These are phyloP conservation scores for Hydractinia symbiolongicarpus DNA, from an alignment of 30 jellyfish, hydroid and myxozoan species.

Conservation along the genomic window DNA sequence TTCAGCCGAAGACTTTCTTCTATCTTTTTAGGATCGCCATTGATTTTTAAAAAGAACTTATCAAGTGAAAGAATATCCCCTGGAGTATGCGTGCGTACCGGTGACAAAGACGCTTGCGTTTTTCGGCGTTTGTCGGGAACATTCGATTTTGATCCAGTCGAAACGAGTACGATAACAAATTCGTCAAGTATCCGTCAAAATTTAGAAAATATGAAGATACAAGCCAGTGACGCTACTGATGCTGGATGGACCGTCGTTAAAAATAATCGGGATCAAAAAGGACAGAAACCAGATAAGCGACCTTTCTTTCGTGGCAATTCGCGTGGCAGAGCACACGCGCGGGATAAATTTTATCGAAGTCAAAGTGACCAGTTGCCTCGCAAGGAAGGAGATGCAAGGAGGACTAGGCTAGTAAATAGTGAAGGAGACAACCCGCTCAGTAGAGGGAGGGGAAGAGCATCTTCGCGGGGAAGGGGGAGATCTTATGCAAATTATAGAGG, in stretches of 20 bases:
- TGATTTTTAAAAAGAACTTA: background rate
- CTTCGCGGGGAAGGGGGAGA: constrained; percentile 4
- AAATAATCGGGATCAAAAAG: constrained; percentile 13
- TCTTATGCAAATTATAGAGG: constrained; percentile 11
- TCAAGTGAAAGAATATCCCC: constrained; percentile 11
- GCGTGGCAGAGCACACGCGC: constrained; percentile 17
- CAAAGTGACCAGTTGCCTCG: constrained; percentile 30
- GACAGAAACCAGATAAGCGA: background rate
- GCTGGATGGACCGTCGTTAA: constrained; percentile 35
- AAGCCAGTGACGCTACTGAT: too few species aligned
- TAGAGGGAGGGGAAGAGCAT: constrained; percentile 3
- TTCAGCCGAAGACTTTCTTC: background rate
- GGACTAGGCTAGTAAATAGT: background rate
- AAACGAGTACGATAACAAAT: background rate
- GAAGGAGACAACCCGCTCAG: constrained; percentile 27
- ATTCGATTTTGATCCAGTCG: background rate
- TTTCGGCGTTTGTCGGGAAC: constrained; percentile 3
- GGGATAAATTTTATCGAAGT: constrained; percentile 28
- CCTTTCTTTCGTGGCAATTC: background rate
- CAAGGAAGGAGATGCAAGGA: constrained; percentile 19
- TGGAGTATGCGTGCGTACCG: background rate
- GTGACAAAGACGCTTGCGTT: background rate
- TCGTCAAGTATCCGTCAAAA: background rate
- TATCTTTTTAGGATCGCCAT: background rate
- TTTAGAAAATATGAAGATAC: background rate